Evolutionary conservation across 2,888 invertebrate genomes (phyloP), one percentile per base, ranked within the genome.

Genomic region (Spisula solida): DNA sequence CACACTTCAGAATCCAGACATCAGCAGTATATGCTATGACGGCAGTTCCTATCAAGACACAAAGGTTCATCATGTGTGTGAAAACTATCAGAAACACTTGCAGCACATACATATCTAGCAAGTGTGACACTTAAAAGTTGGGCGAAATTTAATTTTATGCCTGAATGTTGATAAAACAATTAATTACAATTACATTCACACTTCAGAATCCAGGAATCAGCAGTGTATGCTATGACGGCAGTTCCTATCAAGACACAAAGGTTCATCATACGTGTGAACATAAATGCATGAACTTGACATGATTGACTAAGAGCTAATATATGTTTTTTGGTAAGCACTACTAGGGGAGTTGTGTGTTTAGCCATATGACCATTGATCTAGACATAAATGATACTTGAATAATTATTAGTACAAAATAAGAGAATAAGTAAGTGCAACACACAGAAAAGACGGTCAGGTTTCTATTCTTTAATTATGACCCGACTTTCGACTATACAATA

Each of bases 21-120:
- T 87, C 87, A 87, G 87, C 87, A 87, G 66, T 41, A 56, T 60
- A 34, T 25, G 41, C 79, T 82, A 66, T 75, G 87, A 94, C 94
- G 94, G 94, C 95, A 94, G 93, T 94, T 95, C 94, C 95, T 95
- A 95, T 94, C 94, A 93, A 91, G 81, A 92, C 81, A 84, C 60
- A 91, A 6, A 41, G 92, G 94, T 91, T 95, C 95, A 93, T 95
- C 95, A 94, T 93, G 1, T 10, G 31, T 84, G 75, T 84, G 51
- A n/a, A n/a, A n/a, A 41, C n/a, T n/a, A n/a, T n/a, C n/a, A 80
- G 34, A 66, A 2, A 66, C n/a, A 66, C 41, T 18, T 5, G 2
- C 12, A 47, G 25, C 20, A 80, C n/a, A n/a, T n/a, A n/a, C n/a
- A n/a, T n/a, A 80, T 29, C 8, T 41, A 5, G 41, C 4, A 41